These are phyloP conservation scores for Cosmia pyralina DNA, from an alignment of 2,888 invertebrate genomes.

Conservation along the genomic window DNA sequence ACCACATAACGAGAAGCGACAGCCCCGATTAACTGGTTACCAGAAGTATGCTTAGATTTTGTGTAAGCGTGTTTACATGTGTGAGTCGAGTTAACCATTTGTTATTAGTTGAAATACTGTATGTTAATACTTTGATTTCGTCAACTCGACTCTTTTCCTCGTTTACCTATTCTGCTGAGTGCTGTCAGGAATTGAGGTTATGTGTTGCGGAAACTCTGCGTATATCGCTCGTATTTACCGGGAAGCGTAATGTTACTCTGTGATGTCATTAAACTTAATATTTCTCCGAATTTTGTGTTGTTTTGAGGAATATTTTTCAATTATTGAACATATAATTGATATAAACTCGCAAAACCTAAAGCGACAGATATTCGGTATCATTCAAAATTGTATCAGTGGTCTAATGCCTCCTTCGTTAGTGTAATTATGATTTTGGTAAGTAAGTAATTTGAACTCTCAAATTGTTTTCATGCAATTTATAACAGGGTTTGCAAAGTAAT, in stretches of 20 bases:
- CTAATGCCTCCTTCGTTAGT: not conserved
- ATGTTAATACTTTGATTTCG: conserved; percentile 12
- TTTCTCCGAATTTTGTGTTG: not conserved
- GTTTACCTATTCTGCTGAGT: conserved; percentile 36
- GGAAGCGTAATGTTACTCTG: conserved; percentile 10
- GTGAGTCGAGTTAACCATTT: not conserved
- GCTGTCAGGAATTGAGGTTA: conserved; percentile 20
- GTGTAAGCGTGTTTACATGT: too few species aligned
- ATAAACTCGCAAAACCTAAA: not conserved
- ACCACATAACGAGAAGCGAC: not conserved
- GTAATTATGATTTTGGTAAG: not conserved
- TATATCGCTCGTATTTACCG: conserved; percentile 5
- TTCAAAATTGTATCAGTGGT: not conserved
- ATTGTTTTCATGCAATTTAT: not conserved
- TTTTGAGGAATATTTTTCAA: not conserved
- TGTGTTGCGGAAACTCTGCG: conserved; percentile 23
- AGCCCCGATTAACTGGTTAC: not conserved
- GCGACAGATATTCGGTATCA: not conserved
- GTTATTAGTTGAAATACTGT: conserved; percentile 1
- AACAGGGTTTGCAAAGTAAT: not conserved
- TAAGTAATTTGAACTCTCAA: not conserved
- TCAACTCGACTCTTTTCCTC: conserved; percentile 47
- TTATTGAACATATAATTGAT: not conserved
- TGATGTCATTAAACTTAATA: not conserved
- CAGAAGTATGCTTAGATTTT: not conserved